A percentile compares a stretch with the other conserved stretches of the same genome.
Conservation (phyloP, 2,113 vertebrate genomes). For the Morone saxatilis region DNA sequence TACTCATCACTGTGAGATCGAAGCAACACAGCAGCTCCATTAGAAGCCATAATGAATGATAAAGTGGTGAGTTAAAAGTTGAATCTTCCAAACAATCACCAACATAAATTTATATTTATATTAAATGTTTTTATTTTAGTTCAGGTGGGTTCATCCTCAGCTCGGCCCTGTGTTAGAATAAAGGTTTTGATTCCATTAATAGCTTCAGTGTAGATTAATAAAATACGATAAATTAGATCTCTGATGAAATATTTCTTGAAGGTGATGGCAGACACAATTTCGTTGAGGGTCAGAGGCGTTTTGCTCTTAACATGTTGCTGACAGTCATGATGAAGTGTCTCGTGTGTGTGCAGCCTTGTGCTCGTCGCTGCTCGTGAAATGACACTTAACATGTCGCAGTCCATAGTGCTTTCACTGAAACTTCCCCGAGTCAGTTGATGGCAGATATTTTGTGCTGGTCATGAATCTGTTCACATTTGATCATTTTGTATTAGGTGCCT, state of each 20-base stretch:
- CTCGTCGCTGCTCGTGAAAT: slow-evolving; percentile 1
- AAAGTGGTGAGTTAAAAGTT: neutral
- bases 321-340: slow-evolving; percentile 33
- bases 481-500: neutral
- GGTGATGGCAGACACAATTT: slow-evolving; percentile 6
- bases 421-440: neutral
- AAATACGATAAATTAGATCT: neutral
- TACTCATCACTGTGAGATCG: neutral
- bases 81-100: neutral
- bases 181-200: neutral
- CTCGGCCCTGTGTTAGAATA: neutral
- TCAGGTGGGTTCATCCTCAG: neutral
- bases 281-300: slow-evolving; percentile 2
- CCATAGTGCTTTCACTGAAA: neutral
- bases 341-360: slow-evolving; percentile 12
- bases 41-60: neutral
- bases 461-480: neutral
- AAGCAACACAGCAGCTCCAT: neutral
- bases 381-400: neutral
- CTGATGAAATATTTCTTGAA: slow-evolving; percentile 6
- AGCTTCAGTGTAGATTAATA: neutral
- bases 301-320: slow-evolving; percentile 14
- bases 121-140: neutral
- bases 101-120: neutral
- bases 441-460: neutral